Evolutionary conservation across 2,888 invertebrate genomes (phyloP).

Genomic region (Cantharis flavilabris): DNA sequence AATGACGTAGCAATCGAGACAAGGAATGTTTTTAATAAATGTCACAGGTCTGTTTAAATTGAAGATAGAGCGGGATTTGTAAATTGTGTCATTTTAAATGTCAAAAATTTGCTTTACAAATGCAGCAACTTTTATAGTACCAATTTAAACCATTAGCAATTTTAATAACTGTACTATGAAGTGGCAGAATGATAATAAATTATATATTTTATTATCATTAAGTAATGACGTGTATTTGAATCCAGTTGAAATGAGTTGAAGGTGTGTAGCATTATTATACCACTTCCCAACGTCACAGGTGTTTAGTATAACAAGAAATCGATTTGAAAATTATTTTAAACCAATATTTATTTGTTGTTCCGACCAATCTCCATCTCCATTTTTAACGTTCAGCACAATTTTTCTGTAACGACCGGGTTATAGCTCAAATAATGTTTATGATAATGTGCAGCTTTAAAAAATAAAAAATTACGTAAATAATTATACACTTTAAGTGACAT

Average conservation of each 20-base stretch:
- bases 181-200: background rate
- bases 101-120: background rate
- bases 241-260: background rate
- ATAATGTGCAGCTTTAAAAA: background rate
- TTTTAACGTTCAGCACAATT: background rate
- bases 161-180: background rate
- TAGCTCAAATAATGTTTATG: background rate
- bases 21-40: constrained; percentile 38
- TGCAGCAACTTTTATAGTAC: background rate
- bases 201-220: background rate
- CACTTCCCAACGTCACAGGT: background rate
- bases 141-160: background rate
- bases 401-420: background rate
- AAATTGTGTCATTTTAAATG: background rate
- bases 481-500: background rate
- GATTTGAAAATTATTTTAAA: background rate
- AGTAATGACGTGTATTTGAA: background rate
- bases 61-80: background rate
- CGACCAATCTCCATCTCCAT: background rate
- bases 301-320: background rate
- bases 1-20: constrained; percentile 37
- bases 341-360: background rate
- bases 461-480: background rate
- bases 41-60: constrained; percentile 19
- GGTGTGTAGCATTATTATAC: background rate